Evolutionary conservation across 2,888 invertebrate genomes (phyloP), one percentile per base, ranked within the genome.

Genomic region (Cremastinae sp.): DNA sequence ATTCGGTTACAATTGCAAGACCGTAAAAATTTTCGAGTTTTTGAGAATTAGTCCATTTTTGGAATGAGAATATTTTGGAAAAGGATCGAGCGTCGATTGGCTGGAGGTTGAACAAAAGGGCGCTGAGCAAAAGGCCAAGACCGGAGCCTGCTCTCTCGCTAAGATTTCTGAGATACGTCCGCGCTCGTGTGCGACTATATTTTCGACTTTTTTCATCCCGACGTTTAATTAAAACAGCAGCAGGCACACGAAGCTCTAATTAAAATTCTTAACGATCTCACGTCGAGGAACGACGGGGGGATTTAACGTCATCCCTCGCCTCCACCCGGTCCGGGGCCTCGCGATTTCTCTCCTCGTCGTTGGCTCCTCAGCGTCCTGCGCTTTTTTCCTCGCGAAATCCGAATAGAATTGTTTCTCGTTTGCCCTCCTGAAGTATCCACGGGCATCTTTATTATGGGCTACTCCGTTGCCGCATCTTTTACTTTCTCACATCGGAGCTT

Each of bases 181-280:
- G 16, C 53, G 16, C 22, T 18, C 16, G 10, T 64, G 34, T 58
- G 49, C 9, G 10, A 18, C 16, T 22, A 20, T 43, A 20, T 22
- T 18, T 61, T 49, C 12, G n/a, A n/a, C 34, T 36, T 59, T 51
- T 45, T 59, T 53, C 38, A 43, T 36, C 54, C 22, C 10, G 47
- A 43, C 18, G 36, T 71, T 53, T 66, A 66, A 71, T 75, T 75
- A 71, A 75, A 65, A 65, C 38, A 58, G 43, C 53, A 59, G 28
- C 28, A 45, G 45, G 56, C 41, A 51, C 54, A 43, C 56, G 18
- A 22, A 14, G 61, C 18, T 71, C 61, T 45, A 61, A 75, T 75
- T 66, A 62, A 59, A 71, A 71, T 75, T 75, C 56, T 71, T 62
- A 56, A 71, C 49, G 66, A 71, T 71, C 59, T 59, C 22, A 4